phyloP scores from a whole-genome alignment of 2,888 invertebrate genomes.

The Drosophila sordidapex region DNA sequence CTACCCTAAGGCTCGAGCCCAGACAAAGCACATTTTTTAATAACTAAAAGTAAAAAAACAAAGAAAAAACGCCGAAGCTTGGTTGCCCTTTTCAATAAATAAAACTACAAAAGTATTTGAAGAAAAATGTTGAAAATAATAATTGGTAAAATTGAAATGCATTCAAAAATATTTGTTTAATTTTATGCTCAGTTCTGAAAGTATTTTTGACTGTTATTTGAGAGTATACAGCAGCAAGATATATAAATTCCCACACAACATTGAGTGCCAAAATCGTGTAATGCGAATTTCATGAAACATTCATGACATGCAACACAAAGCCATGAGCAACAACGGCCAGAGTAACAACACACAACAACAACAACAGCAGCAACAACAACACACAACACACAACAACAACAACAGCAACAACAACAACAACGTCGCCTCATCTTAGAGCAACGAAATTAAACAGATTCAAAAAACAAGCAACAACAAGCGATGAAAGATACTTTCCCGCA shows the following conservation, averaged over 20 bases:
- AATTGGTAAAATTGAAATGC: background rate
- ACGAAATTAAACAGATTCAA: conserved; percentile 53
- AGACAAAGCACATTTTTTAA: conserved; percentile 19
- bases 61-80: background rate
- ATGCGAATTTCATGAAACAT: conserved; percentile 64
- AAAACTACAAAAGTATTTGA: too few species aligned
- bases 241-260: background rate
- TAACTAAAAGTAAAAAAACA: background rate
- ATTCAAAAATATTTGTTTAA: background rate
- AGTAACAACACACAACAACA: conserved; percentile 13
- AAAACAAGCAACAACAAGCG: conserved; percentile 13
- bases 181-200: background rate
- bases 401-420: conserved; percentile 17
- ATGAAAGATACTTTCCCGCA: conserved; percentile 40
- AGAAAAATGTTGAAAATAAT: background rate
- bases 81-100: conserved; percentile 8
- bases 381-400: conserved; percentile 20
- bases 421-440: conserved; percentile 18
- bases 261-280: conserved; percentile 24
- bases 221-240: conserved; percentile 13
- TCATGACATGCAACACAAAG: conserved; percentile 46
- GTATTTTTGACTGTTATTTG: background rate
- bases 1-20: conserved; percentile 3
- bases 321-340: conserved; percentile 31
- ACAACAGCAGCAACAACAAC: conserved; percentile 11